Evolutionary conservation across 2,888 invertebrate species (phyloP), one percentile per base, ranked within the genome.

Genomic region (Onthophagus sagittarius): DNA sequence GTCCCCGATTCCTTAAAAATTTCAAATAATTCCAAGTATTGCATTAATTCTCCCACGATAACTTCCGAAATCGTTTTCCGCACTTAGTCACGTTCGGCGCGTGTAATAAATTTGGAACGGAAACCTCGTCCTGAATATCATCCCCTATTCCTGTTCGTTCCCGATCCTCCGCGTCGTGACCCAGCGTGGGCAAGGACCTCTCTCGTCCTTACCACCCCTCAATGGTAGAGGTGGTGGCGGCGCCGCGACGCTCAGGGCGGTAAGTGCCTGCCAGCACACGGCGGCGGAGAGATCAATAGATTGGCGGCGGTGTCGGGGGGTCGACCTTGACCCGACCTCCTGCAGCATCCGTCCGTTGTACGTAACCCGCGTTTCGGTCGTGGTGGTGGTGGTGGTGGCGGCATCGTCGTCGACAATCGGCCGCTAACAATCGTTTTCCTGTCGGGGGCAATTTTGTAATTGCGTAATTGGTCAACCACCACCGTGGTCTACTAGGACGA

Each of bases 291-390:
- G 82, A 83, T 83, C 83, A 83, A 83, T 83, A 82, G 82, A 81
- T 82, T 80, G 81, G 79, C 81, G 80, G 77, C 77, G 76, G 72
- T 79, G 81, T 53, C 39, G 39, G 39, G 39, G 23, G 39, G 39
- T 53, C 39, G 39, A 83, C 83, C 83, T 83, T 83, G 83, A 83
- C 83, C 83, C 82, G 81, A 83, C 82, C 82, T 83, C 80, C 80
- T 79, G 81, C 82, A 82, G 81, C 80, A 81, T 81, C 79, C 62
- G 39, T 53, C 39, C 11, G 39, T 53, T 53, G 39, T 53, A 53
- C 39, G 39, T 53, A 53, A 53, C 39, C 39, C 39, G 9, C 39
- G 39, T 53, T 53, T 53, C 39, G 39, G 33, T 33, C 33, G 33
- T n/a, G n/a, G 39, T 53, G 39, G 39, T 11, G 39, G 39, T 11